A percentile compares a stretch with the other conserved stretches of the same genome.
phyloP scores from a whole-genome alignment of 2,113 vertebrate genomes.

The Peromyscus polionotus region DNA sequence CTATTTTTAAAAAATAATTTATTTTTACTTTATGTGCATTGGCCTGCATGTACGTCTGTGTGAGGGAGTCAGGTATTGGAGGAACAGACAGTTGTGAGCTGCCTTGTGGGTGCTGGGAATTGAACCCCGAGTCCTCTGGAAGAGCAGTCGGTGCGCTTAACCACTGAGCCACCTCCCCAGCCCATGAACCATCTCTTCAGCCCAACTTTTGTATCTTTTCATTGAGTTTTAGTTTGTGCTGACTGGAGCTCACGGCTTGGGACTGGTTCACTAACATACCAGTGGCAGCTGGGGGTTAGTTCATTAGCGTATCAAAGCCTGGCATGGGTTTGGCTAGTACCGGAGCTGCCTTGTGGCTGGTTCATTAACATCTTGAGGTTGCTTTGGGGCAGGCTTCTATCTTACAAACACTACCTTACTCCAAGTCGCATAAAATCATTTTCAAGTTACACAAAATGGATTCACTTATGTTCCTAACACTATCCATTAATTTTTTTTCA shows the following conservation, averaged over 20 bases:
- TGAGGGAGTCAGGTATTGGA: too few relatives aligned
- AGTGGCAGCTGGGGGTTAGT: not conserved
- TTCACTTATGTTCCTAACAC: not conserved
- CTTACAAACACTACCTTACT: not conserved
- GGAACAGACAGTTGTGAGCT: too few relatives aligned
- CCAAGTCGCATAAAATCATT: not conserved
- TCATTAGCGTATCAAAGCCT: not conserved
- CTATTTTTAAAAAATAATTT: too few relatives aligned
- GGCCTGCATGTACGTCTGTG: too few relatives aligned
- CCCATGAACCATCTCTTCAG: too few relatives aligned
- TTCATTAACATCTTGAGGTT: not conserved
- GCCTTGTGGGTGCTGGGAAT: too few relatives aligned
- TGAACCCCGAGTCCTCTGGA: too few relatives aligned
- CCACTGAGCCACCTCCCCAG: too few relatives aligned
- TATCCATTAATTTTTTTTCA: not conserved
- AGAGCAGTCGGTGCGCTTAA: too few relatives aligned
- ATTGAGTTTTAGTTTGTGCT: not conserved
- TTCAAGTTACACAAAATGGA: not conserved
- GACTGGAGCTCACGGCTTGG: not conserved
- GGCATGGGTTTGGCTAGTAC: not conserved
- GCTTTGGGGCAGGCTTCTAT: not conserved
- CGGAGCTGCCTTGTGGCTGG: not conserved
- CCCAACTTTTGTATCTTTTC: not conserved
- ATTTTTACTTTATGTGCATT: too few relatives aligned
- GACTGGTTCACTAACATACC: not conserved